phyloP scores from a whole-genome alignment of 2,113 vertebrate species.

The Turnix velox region DNA sequence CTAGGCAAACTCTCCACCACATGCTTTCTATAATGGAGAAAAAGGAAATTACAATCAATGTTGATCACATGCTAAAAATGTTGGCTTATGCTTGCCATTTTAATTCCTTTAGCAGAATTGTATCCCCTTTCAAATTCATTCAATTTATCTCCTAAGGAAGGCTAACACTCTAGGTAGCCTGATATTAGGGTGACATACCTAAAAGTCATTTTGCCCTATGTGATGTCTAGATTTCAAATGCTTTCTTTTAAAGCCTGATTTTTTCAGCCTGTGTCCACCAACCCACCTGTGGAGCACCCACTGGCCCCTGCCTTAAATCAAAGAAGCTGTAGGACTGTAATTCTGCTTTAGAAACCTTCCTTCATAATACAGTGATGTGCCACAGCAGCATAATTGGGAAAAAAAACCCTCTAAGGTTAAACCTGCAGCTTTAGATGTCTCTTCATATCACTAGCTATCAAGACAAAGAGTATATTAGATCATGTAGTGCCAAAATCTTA shows the following conservation, averaged over 20 bases:
- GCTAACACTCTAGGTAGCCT: not conserved
- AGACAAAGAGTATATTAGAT: slow-evolving; percentile 5
- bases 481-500: slow-evolving; percentile 9
- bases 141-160: not conserved
- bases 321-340: not conserved
- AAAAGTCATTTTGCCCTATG: not conserved
- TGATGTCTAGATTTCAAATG: not conserved
- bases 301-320: not conserved
- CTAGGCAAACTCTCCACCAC: not conserved
- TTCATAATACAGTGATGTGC: not conserved
- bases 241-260: not conserved
- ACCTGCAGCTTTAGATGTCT: not conserved
- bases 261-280: not conserved
- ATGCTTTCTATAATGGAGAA: not conserved
- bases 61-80: not conserved
- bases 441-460: not conserved
- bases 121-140: not conserved
- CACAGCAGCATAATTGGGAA: not conserved
- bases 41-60: not conserved
- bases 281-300: not conserved
- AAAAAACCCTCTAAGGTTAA: not conserved
- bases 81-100: not conserved
- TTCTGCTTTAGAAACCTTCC: not conserved
- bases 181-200: not conserved
- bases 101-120: not conserved